Base-by-base conservation (phyloP, 1,140 invertebrate genomes). In the Chrysomallon squamiferum region DNA sequence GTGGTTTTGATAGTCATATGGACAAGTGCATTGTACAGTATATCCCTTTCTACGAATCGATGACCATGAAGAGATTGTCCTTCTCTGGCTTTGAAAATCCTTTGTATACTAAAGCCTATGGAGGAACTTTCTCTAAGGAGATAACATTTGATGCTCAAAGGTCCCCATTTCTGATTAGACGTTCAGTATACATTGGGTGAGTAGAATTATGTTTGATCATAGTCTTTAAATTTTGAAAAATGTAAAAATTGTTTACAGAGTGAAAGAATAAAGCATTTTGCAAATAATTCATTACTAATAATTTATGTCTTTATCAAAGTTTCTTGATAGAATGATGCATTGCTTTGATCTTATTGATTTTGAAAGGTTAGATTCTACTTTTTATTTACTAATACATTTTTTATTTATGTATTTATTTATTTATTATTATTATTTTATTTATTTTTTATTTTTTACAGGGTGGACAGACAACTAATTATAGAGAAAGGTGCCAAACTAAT, bases 1-100 rank as follows among this genome's bases (percentile, higher is more conserved):
- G 68, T 50, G 59, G 62, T 27, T 69, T 69, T 22, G 68, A 69
- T 18, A 69, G 49, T 29, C 52, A 69, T 52, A 69, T 69, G 68
- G 43, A n/a, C 13, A 56, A 30, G 15, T 49, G 47, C 27, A 56
- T 49, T 61, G 38, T 69, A 13, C 7, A 50, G 1, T 62, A 65
- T 30, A 49, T 65, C 7, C 62, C 68, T 2, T 69, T 38, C 43
- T 65, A 45, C 4, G 9, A 13, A 11, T 57, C 52, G 18, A 49
- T 25, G 27, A 13, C 9, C 15, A 5, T 49, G 27, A 20, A 41
- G 3, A 49, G 3, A 33, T 25, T 38, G n/a, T 22, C 15, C 45
- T 32, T 18, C 29, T 29, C 30, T 41, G 29, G 45, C 15, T 59
- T 25, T n/a, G 32, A 22, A 38, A 15, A 38, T 38, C 35, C 35